Evolutionary conservation across 2,797 vertebrate species (phyloP).

Genomic region (Kryptolebias ocellatus): DNA sequence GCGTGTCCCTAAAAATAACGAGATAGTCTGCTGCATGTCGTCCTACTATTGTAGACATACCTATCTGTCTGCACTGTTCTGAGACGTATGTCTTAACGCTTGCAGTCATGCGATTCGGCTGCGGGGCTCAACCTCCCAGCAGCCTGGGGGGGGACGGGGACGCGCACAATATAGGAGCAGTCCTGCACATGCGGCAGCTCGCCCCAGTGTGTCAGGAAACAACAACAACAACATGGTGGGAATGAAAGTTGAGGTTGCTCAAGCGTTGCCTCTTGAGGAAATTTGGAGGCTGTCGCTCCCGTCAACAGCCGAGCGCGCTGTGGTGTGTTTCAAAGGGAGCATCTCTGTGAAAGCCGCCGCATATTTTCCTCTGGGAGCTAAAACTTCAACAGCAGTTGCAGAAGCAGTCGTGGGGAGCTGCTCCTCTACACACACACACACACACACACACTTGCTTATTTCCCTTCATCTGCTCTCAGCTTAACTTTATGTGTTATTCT

Average conservation of each 20-base stretch:
- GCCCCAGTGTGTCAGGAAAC: conserved; percentile 48
- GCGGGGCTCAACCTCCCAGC: conserved; percentile 18
- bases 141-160: conserved; percentile 40
- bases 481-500: conserved; percentile 62
- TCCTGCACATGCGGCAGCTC: conserved; percentile 59
- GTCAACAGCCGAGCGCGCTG: conserved; percentile 44
- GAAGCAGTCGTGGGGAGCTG: conserved; percentile 26
- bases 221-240: conserved; percentile 51
- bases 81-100: conserved; percentile 31
- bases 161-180: not conserved
- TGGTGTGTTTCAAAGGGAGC: conserved; percentile 45
- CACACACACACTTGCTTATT: conserved; percentile 5
- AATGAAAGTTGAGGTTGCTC: conserved; percentile 32
- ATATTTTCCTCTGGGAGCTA: conserved; percentile 12
- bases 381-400: conserved; percentile 51
- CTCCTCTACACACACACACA: not conserved
- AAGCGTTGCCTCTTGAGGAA: conserved; percentile 52
- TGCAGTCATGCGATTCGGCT: conserved; percentile 24
- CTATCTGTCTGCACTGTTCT: conserved; percentile 49
- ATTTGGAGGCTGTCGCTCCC: conserved; percentile 57
- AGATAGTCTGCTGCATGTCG: conserved; percentile 29
- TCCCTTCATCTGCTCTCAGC: conserved; percentile 35
- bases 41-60: conserved; percentile 57
- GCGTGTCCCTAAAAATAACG: conserved; percentile 39
- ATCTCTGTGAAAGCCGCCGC: conserved; percentile 28